Evolutionary conservation across 1,140 invertebrate genomes (phyloP), one percentile per base, ranked within the genome.

Genomic region (Musca domestica): DNA sequence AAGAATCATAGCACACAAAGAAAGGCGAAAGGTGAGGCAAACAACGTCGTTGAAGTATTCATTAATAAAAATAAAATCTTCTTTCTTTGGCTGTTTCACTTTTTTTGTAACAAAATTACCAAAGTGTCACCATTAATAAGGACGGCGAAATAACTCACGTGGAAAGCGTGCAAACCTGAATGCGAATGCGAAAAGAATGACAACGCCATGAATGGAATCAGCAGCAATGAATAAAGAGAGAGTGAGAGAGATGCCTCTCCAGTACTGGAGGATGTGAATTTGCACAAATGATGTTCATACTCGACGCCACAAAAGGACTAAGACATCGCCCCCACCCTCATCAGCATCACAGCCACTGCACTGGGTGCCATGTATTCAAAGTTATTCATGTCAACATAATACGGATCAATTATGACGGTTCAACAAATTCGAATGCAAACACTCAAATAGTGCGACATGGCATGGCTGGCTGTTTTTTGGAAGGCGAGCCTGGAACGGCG

Each of bases 391-490:
- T 67, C 52, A 47, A 67, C 56, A 51, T 67, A 67, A 67, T 34
- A 48, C 34, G 67, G 67, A 67, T 67, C 67, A 67, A 67, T 67
- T 67, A 67, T 58, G 25, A 41, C 56, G 56, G 67, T 67, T 67
- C 67, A 67, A 27, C 30, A 51, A 58, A 25, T 61, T 67, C 54
- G 54, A 67, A 67, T 61, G 34, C 19, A 17, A 19, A 20, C 25
- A 20, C 34, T 41, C 34, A 41, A 41, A 41, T 41, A 41, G 34
- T 41, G 34, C 34, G 34, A 41, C 10, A 41, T 41, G 34, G 34
- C 5, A 2, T 41, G 34, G 34, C 5, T n/a, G n/a, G 9, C 5
- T 41, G 34, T 41, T 41, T 41, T 41, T 41, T 41, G 34, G 34
- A 41, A 41, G 34, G 34, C 12, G 34, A 41, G 10, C 34, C 12